phyloP scores from a whole-genome alignment of 2,888 invertebrate species.

The Chesias legatella region DNA sequence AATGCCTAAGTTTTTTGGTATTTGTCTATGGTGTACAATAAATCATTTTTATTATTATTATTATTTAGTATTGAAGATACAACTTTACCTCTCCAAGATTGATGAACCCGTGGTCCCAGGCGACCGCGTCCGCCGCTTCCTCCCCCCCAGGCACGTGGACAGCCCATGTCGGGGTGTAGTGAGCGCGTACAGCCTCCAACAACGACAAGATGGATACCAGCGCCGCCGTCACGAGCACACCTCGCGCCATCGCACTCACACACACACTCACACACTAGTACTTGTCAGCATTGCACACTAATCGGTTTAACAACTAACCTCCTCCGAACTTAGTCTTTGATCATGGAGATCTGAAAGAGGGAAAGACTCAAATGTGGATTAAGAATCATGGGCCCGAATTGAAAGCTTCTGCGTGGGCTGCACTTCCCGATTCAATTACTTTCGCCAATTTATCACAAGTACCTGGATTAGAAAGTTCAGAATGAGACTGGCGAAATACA shows the following conservation, averaged over 20 bases:
- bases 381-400: conserved; percentile 15
- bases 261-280: conserved; percentile 71
- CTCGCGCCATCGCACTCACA: conserved; percentile 71
- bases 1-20: too few species aligned
- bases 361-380: conserved; percentile 16
- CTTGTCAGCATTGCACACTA: conserved; percentile 73
- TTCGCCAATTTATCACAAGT: conserved; percentile 2
- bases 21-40: too few species aligned
- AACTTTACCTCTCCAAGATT: conserved; percentile 89
- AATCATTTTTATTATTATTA: too few species aligned
- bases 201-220: conserved; percentile 51
- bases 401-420: conserved; percentile 33
- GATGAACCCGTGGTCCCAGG: conserved; percentile 90
- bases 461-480: too few species aligned
- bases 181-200: conserved; percentile 55
- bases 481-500: too few species aligned
- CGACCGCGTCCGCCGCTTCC: conserved; percentile 86
- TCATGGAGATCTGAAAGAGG: conserved; percentile 20
- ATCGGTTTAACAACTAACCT: conserved; percentile 32
- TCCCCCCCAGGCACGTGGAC: conserved; percentile 88
- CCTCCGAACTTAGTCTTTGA: conserved; percentile 23
- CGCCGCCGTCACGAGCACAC: conserved; percentile 53
- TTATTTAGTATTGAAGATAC: too few species aligned
- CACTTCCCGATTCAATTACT: conserved; percentile 14
- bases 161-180: conserved; percentile 92